Percentiles rank a stretch among this genome's conserved stretches.
Conservation (phyloP, 2,797 vertebrate species). For the Nannoperca australis region DNA sequence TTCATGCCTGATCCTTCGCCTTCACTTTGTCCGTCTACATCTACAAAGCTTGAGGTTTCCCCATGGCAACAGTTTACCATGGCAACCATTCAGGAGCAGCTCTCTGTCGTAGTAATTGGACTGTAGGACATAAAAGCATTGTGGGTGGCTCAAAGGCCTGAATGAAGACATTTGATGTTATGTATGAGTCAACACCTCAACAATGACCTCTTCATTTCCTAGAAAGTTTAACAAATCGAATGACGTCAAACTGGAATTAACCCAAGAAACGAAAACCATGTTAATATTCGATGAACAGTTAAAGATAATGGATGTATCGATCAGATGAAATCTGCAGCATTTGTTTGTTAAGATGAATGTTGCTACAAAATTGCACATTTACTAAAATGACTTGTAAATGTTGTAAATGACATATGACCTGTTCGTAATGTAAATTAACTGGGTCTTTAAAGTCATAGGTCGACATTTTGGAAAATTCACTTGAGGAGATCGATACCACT, state of each 20-base stretch:
- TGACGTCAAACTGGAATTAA: slow-evolving; percentile 38
- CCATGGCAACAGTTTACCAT: slow-evolving; percentile 71
- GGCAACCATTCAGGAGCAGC: slow-evolving; percentile 70
- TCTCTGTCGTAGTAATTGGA: slow-evolving; percentile 53
- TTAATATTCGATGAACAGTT: slow-evolving; percentile 1
- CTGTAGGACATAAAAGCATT: slow-evolving; percentile 53
- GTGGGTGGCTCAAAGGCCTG: slow-evolving; percentile 46
- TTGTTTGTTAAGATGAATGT: not conserved
- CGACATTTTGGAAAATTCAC: not conserved
- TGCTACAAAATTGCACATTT: not conserved
- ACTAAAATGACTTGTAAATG: not conserved
- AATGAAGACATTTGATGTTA: slow-evolving; percentile 40
- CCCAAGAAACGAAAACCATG: slow-evolving; percentile 15
- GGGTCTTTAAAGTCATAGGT: not conserved
- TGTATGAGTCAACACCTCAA: slow-evolving; percentile 56
- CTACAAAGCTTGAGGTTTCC: slow-evolving; percentile 32
- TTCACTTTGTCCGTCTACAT: slow-evolving; percentile 24
- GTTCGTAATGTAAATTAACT: not conserved
- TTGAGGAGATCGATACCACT: too few relatives aligned
- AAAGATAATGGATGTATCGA: slow-evolving; percentile 11
- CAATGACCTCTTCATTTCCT: slow-evolving; percentile 30
- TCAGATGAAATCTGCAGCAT: not conserved
- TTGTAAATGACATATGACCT: not conserved
- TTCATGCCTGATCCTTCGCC: slow-evolving; percentile 23
- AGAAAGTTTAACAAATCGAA: not conserved